Evolutionary conservation across 2,888 invertebrate genomes (phyloP).

Genomic region (Euplagia quadripunctaria): DNA sequence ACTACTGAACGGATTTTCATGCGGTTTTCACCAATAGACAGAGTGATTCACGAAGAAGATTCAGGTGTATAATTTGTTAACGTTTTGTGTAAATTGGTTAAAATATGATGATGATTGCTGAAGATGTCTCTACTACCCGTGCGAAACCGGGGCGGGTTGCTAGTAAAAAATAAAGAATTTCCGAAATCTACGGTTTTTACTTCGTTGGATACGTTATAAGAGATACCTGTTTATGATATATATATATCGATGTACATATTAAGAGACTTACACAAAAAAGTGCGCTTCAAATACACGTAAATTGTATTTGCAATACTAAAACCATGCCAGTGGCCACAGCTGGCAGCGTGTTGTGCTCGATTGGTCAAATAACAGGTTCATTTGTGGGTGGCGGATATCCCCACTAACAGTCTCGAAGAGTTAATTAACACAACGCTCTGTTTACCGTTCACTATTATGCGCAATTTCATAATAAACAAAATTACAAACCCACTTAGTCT

Average conservation of each 20-base stretch:
- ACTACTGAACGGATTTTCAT: too few species aligned
- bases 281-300: background rate
- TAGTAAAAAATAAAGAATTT: background rate
- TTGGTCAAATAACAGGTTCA: conserved; percentile 62
- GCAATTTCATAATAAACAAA: conserved; percentile 11
- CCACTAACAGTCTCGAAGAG: conserved; percentile 43
- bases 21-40: too few species aligned
- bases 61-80: too few species aligned
- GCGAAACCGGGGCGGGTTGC: too few species aligned
- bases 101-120: too few species aligned
- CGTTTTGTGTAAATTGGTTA: too few species aligned
- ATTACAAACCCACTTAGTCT: background rate
- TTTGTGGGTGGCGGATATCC: conserved; percentile 70
- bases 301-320: conserved; percentile 2
- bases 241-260: too few species aligned
- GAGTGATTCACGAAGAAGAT: too few species aligned
- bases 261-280: background rate
- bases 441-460: conserved; percentile 17
- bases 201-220: too few species aligned
- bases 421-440: conserved; percentile 25
- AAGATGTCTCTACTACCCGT: too few species aligned
- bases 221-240: too few species aligned
- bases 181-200: background rate
- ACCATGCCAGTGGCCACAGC: conserved; percentile 15
- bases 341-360: conserved; percentile 61